phyloP scores from a whole-genome alignment of 1,140 invertebrate species.

The Psix sp. region DNA sequence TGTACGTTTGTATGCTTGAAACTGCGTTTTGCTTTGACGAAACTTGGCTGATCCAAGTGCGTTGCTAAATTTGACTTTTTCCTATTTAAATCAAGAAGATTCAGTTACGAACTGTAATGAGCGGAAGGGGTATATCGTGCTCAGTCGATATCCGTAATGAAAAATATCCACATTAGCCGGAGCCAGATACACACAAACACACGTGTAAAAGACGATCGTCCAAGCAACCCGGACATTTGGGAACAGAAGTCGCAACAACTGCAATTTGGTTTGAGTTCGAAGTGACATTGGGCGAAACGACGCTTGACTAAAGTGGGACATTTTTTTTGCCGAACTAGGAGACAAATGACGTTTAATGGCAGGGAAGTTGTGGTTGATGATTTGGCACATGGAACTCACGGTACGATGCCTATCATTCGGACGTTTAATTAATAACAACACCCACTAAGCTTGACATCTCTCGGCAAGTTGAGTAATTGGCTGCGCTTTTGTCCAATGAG shows the following conservation, averaged over 20 bases:
- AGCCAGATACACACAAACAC: too few relatives aligned
- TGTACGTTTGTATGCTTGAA: too few relatives aligned
- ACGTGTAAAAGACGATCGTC: slow-evolving; percentile 1
- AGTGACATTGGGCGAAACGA: slow-evolving; percentile 13
- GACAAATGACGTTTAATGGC: slow-evolving; percentile 76
- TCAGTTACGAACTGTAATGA: too few relatives aligned
- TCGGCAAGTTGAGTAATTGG: slow-evolving; percentile 74
- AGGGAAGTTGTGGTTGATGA: slow-evolving; percentile 63
- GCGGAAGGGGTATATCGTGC: too few relatives aligned
- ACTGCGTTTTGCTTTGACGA: too few relatives aligned
- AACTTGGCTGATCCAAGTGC: too few relatives aligned
- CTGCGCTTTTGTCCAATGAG: slow-evolving; percentile 74
- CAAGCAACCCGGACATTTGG: slow-evolving; percentile 10
- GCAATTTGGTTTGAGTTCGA: slow-evolving; percentile 25
- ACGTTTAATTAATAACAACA: slow-evolving; percentile 78
- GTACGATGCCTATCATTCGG: slow-evolving; percentile 75
- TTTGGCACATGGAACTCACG: slow-evolving; percentile 63
- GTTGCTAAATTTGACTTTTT: too few relatives aligned
- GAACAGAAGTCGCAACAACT: slow-evolving; percentile 33
- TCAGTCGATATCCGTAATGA: too few relatives aligned
- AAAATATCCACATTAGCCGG: too few relatives aligned
- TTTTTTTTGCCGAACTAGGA: slow-evolving; percentile 30
- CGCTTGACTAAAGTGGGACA: slow-evolving; percentile 56
- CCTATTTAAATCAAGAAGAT: too few relatives aligned
- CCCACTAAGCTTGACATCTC: slow-evolving; percentile 72